A percentile compares a stretch with the other conserved stretches of the same genome.
phyloP scores from a whole-genome alignment of 2,888 invertebrate genomes.

The Tetranychus truncatus region DNA sequence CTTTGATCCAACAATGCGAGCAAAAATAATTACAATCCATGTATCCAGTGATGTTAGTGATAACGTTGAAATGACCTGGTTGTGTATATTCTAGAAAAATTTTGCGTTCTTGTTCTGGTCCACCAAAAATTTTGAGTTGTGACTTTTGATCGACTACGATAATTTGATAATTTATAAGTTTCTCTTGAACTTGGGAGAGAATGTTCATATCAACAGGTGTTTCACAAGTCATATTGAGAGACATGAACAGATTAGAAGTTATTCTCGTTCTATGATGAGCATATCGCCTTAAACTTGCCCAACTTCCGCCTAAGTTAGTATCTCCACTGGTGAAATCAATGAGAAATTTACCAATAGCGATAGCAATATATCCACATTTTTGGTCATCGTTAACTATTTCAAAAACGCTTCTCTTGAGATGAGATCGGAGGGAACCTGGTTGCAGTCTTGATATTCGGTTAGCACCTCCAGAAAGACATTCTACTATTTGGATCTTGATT shows the following conservation, averaged over 20 bases:
- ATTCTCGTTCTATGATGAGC: rapidly evolving
- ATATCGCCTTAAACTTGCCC: too few relatives aligned
- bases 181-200: background rate
- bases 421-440: background rate
- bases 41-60: background rate
- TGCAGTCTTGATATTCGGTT: background rate
- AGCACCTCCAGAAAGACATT: background rate
- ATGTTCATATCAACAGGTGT: background rate
- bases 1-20: background rate
- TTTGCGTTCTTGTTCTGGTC: background rate
- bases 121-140: background rate
- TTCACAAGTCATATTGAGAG: too few relatives aligned
- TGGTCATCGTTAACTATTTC: background rate
- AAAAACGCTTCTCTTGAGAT: too few relatives aligned
- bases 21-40: background rate
- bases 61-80: background rate
- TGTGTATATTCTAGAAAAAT: background rate
- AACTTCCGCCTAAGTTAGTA: too few relatives aligned
- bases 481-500: background rate
- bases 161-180: background rate
- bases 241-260: too few relatives aligned
- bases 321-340: too few relatives aligned
- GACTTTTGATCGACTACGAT: background rate
- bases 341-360: background rate
- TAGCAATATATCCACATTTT: background rate